phyloP scores from a whole-genome alignment of 2,888 invertebrate species.

The Aplocera efformata region DNA sequence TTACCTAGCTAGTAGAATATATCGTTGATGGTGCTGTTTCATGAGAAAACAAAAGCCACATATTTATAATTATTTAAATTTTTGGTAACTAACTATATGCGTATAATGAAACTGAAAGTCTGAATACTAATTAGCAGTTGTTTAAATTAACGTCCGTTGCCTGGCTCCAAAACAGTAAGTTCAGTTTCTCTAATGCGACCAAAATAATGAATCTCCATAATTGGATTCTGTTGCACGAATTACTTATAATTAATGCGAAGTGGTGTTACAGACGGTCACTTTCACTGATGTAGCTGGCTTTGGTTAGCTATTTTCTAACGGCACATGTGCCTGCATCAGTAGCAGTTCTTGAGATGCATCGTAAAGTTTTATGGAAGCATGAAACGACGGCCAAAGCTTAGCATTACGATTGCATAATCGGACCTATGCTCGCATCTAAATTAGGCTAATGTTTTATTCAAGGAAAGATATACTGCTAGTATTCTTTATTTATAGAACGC shows the following conservation, averaged over 20 bases:
- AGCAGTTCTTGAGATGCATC: constrained; percentile 45
- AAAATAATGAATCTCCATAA: constrained; percentile 29
- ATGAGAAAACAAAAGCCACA: no score
- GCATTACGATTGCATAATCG: constrained; percentile 44
- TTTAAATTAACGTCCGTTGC: constrained; percentile 8
- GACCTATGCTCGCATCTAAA: constrained; percentile 25
- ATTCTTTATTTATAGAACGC: constrained; percentile 15
- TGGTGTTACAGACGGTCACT: constrained; percentile 65
- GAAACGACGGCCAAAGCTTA: constrained; percentile 37
- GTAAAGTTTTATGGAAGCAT: constrained; percentile 56
- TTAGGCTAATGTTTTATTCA: constrained; percentile 23
- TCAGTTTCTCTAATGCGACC: constrained; percentile 10
- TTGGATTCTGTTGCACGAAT: constrained; percentile 32
- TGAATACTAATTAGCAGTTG: constrained; percentile 15
- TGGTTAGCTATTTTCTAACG: constrained; percentile 52
- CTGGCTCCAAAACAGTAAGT: constrained; percentile 9
- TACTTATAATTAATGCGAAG: constrained; percentile 60
- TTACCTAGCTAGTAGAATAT: no score
- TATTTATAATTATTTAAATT: no score
- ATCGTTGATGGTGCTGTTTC: no score
- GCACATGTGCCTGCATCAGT: constrained; percentile 30
- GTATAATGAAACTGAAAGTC: constrained; percentile 19
- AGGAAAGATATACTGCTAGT: constrained; percentile 14
- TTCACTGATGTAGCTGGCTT: constrained; percentile 63
- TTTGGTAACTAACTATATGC: constrained; percentile 2